Evolutionary conservation across 1,140 invertebrate genomes (phyloP).

Genomic region (Pararge aegeria): DNA sequence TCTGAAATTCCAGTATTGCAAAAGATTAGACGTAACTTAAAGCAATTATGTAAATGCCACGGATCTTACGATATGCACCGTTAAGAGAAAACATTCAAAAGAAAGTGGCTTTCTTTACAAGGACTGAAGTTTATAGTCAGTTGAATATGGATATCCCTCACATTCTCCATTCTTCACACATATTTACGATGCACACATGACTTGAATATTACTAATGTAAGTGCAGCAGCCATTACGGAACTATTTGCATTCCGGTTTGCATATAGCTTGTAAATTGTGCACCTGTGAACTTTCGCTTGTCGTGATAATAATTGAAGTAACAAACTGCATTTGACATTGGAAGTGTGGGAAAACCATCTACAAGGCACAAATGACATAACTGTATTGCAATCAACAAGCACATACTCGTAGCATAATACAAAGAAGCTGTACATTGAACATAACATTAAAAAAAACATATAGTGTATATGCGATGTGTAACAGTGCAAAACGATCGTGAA

Average conservation of each 20-base stretch:
- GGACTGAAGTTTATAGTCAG: conserved; percentile 45
- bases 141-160: conserved; percentile 55
- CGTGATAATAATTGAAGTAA: conserved; percentile 35
- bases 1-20: conserved; percentile 79
- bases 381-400: conserved; percentile 52
- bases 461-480: conserved; percentile 23
- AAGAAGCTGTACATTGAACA: conserved; percentile 23
- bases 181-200: conserved; percentile 52
- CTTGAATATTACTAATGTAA: conserved; percentile 65
- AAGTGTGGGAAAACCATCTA: conserved; percentile 24
- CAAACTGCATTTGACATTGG: conserved; percentile 75
- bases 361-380: conserved; percentile 22
- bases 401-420: conserved; percentile 24
- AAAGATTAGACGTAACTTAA: conserved; percentile 18
- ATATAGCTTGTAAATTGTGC: conserved; percentile 47
- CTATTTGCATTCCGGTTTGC: conserved; percentile 62
- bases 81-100: conserved; percentile 34
- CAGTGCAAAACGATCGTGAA: conserved; percentile 37
- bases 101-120: conserved; percentile 51
- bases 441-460: not conserved
- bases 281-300: conserved; percentile 54
- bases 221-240: conserved; percentile 57
- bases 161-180: conserved; percentile 57
- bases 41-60: conserved; percentile 18
- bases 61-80: conserved; percentile 18